Conservation (phyloP, 2,113 vertebrate species). For the Triplophysa rosa region DNA sequence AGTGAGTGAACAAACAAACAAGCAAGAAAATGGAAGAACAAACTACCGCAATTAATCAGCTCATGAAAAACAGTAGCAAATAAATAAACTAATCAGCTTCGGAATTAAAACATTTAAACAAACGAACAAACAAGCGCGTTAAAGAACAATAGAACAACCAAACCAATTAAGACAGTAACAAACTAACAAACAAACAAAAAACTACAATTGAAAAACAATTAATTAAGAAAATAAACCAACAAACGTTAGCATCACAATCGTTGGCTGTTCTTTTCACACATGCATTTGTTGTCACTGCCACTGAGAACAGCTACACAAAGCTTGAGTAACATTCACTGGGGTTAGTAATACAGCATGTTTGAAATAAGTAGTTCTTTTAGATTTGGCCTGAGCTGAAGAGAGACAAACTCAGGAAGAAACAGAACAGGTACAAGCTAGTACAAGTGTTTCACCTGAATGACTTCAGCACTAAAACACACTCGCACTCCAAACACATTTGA, state of each 20-base stretch:
- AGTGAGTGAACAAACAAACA: no score
- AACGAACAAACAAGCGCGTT: no score
- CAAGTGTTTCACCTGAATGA: neutral
- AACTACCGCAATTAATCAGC: no score
- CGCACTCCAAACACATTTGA: slow-evolving; percentile 59
- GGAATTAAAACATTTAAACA: no score
- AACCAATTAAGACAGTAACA: neutral
- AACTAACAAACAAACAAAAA: neutral
- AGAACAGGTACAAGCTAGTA: neutral
- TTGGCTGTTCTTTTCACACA: neutral
- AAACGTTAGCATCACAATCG: neutral
- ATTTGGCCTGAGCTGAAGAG: neutral
- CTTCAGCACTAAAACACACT: slow-evolving; percentile 17
- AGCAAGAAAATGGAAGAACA: no score
- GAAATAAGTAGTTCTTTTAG: neutral
- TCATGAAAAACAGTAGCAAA: no score
- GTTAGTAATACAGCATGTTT: neutral
- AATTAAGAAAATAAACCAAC: neutral
- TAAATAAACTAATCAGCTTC: no score
- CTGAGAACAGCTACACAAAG: neutral
- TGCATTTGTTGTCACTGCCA: neutral
- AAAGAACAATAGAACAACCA: no score
- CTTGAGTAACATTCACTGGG: neutral
- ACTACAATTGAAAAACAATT: neutral
- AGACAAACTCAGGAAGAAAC: neutral